Evolutionary conservation across 2,888 invertebrate genomes (phyloP), one percentile per base, ranked within the genome.

Genomic region (Mimas tiliae): DNA sequence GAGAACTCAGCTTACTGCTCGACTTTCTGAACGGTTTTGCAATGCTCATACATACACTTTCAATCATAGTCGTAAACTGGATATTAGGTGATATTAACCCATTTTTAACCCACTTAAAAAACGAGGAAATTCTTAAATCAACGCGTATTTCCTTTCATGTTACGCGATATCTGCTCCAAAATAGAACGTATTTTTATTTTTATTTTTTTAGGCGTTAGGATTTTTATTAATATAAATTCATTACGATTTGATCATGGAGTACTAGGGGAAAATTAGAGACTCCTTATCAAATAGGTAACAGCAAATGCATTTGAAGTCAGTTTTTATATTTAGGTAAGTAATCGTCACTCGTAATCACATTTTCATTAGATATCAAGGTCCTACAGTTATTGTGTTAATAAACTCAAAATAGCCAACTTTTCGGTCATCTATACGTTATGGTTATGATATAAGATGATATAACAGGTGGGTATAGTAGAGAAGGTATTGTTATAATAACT

Each of bases 1-100:
- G n/a, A 62, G 21, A 73, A 70, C 64, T 71, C 68, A 63, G 38
- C 53, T 63, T 50, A 16, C 21, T 52, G 62, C 70, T 70, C 62
- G 33, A 67, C 42, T 70, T 68, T 68, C 63, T 51, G 55, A 45
- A 11, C 34, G 51, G 63, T 45, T 14, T 34, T 62, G 55, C 65
- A 50, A 68, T 55, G 14, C 16, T 34, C 21, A 7, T 55, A 67
- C 11, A 27, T 52, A 52, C 27, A 65, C 66, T 67, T 69, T 68
- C 55, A n/a, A n/a, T n/a, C 68, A 66, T 58, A 58, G 42, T 48
- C 65, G 62, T 62, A 55, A n/a, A n/a, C n/a, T n/a, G 55, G 4
- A 64, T 27, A 7, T 45, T 19, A n/a, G n/a, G n/a, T 53, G 19
- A 38, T 62, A 27, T n/a, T 47, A 62, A 62, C 14, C 14, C 21